Evolutionary conservation across 1,140 invertebrate species (phyloP).

Genomic region (Pomacea maculata): DNA sequence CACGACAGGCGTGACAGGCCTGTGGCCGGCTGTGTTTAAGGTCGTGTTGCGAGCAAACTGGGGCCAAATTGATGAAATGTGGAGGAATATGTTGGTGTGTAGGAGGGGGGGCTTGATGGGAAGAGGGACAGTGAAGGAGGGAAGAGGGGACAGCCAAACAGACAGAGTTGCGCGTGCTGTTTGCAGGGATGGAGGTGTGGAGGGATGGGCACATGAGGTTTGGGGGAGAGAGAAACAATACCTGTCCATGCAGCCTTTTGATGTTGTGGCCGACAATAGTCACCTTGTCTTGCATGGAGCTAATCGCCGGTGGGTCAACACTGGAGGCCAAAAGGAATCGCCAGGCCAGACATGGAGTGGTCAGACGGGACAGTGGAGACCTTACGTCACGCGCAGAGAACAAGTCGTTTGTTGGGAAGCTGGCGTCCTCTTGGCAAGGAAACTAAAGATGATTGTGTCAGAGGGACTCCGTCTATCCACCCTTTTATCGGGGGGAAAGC

Average conservation of each 20-base stretch:
- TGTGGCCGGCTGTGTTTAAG: neutral
- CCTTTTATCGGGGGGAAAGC: too few relatives aligned
- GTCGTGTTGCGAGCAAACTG: conserved; percentile 6
- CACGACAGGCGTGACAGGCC: conserved; percentile 2
- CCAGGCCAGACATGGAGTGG: too few relatives aligned
- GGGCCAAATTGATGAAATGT: conserved; percentile 14
- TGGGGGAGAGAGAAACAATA: neutral
- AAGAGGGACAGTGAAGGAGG: neutral
- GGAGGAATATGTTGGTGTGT: neutral
- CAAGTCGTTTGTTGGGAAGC: too few relatives aligned
- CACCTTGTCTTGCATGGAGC: neutral
- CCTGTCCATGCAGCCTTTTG: conserved; percentile 4
- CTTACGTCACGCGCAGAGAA: too few relatives aligned
- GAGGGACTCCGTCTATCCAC: too few relatives aligned
- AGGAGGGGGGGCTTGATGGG: too few relatives aligned
- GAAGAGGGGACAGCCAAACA: conserved; percentile 7
- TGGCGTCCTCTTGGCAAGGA: too few relatives aligned
- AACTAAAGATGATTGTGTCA: too few relatives aligned
- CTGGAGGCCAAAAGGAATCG: too few relatives aligned
- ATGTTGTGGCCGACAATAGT: conserved; percentile 4
- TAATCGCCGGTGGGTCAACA: neutral
- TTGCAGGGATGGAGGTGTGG: neutral
- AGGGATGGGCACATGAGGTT: too few relatives aligned
- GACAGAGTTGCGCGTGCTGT: conserved; percentile 1
- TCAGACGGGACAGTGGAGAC: too few relatives aligned